Percentiles rank a stretch among this genome's conserved stretches.
Conservation (phyloP, 1,140 invertebrate genomes). For the Anastrepha ludens region DNA sequence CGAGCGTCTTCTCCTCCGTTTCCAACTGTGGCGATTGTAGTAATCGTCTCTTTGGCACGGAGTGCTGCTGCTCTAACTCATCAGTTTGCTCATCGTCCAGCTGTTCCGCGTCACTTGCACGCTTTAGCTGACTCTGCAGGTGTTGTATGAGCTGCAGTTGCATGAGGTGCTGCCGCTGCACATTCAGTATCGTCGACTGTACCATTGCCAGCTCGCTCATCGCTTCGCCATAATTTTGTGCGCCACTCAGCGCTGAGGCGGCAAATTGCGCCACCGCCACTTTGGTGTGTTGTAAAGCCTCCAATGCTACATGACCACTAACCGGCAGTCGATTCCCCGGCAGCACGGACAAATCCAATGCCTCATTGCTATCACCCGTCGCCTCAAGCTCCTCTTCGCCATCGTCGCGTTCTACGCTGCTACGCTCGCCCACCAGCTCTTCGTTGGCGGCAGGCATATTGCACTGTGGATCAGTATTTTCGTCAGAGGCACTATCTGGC, state of each 20-base stretch:
- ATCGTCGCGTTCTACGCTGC: conserved; percentile 12
- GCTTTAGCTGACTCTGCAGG: conserved; percentile 87
- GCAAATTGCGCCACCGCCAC: conserved; percentile 93
- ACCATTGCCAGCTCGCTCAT: conserved; percentile 88
- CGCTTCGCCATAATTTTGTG: conserved; percentile 84
- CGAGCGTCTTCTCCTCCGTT: neutral
- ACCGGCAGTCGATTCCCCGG: conserved; percentile 62
- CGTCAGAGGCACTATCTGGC: neutral
- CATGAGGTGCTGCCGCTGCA: conserved; percentile 95
- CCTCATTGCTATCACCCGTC: conserved; percentile 66
- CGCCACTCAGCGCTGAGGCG: conserved; percentile 86
- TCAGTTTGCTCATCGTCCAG: neutral
- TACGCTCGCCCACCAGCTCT: neutral
- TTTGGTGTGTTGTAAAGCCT: conserved; percentile 89
- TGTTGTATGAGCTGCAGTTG: conserved; percentile 95
- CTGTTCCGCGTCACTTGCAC: neutral
- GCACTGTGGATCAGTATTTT: neutral
- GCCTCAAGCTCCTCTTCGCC: conserved; percentile 53
- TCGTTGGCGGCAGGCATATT: neutral
- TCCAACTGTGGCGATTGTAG: neutral
- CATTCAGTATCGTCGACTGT: conserved; percentile 89
- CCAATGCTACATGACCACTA: conserved; percentile 79
- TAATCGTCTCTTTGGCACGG: neutral
- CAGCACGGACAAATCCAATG: conserved; percentile 69
- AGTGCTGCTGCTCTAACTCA: neutral